These are phyloP conservation scores for Caenorhabditis inopinata DNA, from an alignment of 1,140 invertebrate genomes.

Conservation along the genomic window DNA sequence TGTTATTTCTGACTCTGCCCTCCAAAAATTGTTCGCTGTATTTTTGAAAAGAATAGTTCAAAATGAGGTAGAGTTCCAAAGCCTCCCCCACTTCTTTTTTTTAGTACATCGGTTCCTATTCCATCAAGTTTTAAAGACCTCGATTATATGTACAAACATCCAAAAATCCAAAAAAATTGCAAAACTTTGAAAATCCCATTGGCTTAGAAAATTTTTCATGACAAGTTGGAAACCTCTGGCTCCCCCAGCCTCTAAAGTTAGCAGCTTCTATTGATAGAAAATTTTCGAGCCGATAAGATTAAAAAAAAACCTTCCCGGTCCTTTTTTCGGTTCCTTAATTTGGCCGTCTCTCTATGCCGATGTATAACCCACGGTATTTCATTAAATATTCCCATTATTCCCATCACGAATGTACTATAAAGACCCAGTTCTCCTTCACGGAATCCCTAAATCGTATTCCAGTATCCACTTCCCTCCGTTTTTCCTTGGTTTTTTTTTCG, in stretches of 20 bases:
- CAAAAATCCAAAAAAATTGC: conserved; percentile 24
- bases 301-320: neutral
- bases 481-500: too few relatives aligned
- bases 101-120: too few relatives aligned
- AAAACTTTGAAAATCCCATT: conserved; percentile 20
- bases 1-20: neutral
- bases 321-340: neutral
- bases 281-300: neutral
- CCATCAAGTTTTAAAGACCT: neutral
- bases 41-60: conserved; percentile 7
- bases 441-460: neutral
- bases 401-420: conserved; percentile 19
- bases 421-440: neutral
- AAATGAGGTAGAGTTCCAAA: neutral
- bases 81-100: neutral
- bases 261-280: neutral
- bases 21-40: neutral
- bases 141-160: conserved; percentile 6
- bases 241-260: neutral
- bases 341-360: neutral
- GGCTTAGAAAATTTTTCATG: neutral
- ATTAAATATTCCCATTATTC: neutral
- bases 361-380: neutral
- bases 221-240: neutral
- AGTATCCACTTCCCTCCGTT: neutral